Evolutionary conservation across 1,140 invertebrate genomes (phyloP).

Genomic region (Drosophila auraria): DNA sequence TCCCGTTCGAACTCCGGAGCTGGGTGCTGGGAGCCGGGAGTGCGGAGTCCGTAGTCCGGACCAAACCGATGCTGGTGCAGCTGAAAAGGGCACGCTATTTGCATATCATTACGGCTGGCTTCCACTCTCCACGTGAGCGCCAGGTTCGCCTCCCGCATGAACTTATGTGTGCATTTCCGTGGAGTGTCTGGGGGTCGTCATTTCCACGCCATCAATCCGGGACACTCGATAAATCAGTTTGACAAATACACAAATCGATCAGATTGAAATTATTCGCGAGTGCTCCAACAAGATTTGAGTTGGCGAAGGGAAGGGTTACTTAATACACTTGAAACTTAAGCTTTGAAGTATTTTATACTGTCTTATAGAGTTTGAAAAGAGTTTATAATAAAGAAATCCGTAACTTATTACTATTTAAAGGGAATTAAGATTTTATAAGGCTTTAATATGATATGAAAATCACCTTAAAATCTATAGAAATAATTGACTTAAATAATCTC

Average conservation of each 20-base stretch:
- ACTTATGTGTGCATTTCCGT: constrained; percentile 10
- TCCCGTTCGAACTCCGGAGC: constrained; percentile 5
- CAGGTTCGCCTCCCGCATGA: constrained; percentile 1
- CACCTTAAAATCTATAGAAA: too few species aligned
- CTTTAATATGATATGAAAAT: too few species aligned
- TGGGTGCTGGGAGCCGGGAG: too few species aligned
- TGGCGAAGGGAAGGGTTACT: constrained; percentile 5
- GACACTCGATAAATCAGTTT: constrained; percentile 77
- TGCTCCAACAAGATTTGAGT: constrained; percentile 24
- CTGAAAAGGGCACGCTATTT: constrained; percentile 77
- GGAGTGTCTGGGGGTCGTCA: constrained; percentile 38
- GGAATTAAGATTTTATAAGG: too few species aligned
- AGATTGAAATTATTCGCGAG: constrained; percentile 58
- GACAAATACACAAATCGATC: constrained; percentile 79
- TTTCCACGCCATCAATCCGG: constrained; percentile 76
- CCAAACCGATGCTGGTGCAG: constrained; percentile 28
- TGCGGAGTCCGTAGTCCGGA: not conserved
- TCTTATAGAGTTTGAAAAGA: too few species aligned
- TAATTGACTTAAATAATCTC: too few species aligned
- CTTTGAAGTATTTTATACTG: too few species aligned
- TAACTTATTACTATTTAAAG: too few species aligned
- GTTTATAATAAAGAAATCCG: too few species aligned
- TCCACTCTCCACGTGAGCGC: constrained; percentile 19
- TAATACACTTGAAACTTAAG: not conserved
- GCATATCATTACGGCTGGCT: constrained; percentile 68